These are phyloP conservation scores for Cerastoderma edule DNA, from an alignment of 2,888 invertebrate species.

Conservation along the genomic window DNA sequence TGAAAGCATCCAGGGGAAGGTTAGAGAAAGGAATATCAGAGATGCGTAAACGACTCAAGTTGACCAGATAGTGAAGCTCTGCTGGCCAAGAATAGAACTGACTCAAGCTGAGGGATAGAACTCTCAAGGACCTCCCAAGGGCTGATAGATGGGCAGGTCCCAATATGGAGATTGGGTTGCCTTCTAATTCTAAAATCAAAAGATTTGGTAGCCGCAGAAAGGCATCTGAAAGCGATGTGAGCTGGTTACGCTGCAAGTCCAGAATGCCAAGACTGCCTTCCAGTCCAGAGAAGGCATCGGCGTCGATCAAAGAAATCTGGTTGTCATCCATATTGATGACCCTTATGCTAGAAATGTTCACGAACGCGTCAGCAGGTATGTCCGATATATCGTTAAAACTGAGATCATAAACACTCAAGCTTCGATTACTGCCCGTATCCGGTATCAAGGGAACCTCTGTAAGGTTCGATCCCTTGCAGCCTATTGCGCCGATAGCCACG, in stretches of 20 bases:
- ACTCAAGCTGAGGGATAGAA: background rate
- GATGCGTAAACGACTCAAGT: background rate
- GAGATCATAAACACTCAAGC: constrained; percentile 1
- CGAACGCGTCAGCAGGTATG: background rate
- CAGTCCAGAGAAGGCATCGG: constrained; percentile 1
- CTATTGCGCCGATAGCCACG: background rate
- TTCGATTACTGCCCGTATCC: background rate
- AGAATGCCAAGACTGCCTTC: background rate
- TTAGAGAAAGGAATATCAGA: constrained; percentile 4
- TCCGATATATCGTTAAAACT: background rate
- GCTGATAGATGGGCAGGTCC: background rate
- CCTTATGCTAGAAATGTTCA: background rate
- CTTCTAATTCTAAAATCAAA: background rate
- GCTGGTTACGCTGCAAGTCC: background rate
- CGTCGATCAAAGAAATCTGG: background rate
- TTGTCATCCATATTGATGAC: background rate
- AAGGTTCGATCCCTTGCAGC: background rate
- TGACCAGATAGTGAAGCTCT: constrained; percentile 4
- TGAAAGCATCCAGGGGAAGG: constrained; percentile 2
- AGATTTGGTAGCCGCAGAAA: background rate
- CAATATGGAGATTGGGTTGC: constrained; percentile 1
- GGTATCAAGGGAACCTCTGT: constrained; percentile 1
- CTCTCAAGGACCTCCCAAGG: background rate
- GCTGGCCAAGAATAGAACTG: background rate
- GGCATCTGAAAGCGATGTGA: background rate